Conservation (phyloP, 1,140 invertebrate genomes). For the Aphelinus atriplicis region DNA sequence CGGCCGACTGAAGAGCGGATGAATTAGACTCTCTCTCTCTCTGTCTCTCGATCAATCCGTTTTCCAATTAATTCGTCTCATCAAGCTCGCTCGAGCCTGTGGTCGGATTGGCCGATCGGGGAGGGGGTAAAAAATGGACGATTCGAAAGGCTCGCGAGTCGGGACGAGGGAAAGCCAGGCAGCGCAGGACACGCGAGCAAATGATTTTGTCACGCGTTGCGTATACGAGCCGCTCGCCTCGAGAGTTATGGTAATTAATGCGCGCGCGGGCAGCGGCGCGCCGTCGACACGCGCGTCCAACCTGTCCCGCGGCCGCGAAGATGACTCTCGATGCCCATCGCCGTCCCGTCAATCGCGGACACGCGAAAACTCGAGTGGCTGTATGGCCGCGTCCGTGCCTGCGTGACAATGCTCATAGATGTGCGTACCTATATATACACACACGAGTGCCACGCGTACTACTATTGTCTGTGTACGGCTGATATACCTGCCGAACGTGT, state of each 20-base stretch:
- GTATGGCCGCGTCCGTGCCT: too few relatives aligned
- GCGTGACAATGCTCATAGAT: too few relatives aligned
- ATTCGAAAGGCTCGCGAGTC: slow-evolving; percentile 2
- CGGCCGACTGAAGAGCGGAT: too few relatives aligned
- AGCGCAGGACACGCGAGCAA: slow-evolving; percentile 3
- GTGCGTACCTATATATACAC: too few relatives aligned
- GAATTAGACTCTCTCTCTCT: too few relatives aligned
- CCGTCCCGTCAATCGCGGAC: slow-evolving; percentile 14
- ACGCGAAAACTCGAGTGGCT: not conserved
- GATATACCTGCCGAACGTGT: too few relatives aligned
- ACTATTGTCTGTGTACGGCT: too few relatives aligned
- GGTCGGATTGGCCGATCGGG: too few relatives aligned
- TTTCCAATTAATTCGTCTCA: too few relatives aligned
- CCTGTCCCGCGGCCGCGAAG: slow-evolving; percentile 17
- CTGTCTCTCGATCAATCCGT: too few relatives aligned
- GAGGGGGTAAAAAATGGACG: not conserved
- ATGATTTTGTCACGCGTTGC: slow-evolving; percentile 34
- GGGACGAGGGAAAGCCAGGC: slow-evolving; percentile 2
- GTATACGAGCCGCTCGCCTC: slow-evolving; percentile 27
- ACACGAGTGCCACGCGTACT: too few relatives aligned
- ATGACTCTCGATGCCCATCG: slow-evolving; percentile 32
- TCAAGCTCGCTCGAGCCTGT: too few relatives aligned
- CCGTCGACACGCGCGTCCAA: slow-evolving; percentile 37
- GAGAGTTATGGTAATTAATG: slow-evolving; percentile 38
- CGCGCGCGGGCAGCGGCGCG: not conserved